Conservation (phyloP, 2,888 invertebrate species). For the Buathra laborator region DNA sequence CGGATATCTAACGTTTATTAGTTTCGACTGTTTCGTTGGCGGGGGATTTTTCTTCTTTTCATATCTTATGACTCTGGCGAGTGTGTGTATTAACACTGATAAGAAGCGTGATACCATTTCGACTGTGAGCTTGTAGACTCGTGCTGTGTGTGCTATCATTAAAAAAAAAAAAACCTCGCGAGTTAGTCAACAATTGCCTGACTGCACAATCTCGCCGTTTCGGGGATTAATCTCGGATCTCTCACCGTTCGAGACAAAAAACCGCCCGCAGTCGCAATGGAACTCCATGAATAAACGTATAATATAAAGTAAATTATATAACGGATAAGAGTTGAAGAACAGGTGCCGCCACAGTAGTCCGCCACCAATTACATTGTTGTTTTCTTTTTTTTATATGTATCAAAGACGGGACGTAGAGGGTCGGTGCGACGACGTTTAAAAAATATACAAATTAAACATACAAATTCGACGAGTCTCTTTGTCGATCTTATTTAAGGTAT, state of each 20-base stretch:
- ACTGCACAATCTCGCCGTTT: slow-evolving; percentile 4
- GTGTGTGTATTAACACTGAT: slow-evolving; percentile 82
- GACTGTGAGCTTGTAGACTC: slow-evolving; percentile 73
- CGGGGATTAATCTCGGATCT: not conserved
- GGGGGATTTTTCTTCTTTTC: slow-evolving; percentile 51
- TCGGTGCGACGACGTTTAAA: slow-evolving; percentile 55
- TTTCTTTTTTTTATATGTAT: slow-evolving; percentile 10
- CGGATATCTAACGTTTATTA: slow-evolving; percentile 33
- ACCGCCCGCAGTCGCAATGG: slow-evolving; percentile 73
- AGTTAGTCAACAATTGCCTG: not conserved
- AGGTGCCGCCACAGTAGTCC: slow-evolving; percentile 75
- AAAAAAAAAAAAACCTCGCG: slow-evolving; percentile 2
- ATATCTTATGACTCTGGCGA: slow-evolving; percentile 76
- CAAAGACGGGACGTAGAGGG: slow-evolving; percentile 61
- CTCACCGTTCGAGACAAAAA: slow-evolving; percentile 10
- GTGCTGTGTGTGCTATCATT: not conserved
- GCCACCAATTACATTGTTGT: slow-evolving; percentile 74
- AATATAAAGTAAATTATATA: slow-evolving; percentile 79
- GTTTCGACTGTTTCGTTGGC: slow-evolving; percentile 38
- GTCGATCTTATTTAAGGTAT: slow-evolving; percentile 12
- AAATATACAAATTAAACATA: slow-evolving; percentile 51
- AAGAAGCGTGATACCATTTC: slow-evolving; percentile 83
- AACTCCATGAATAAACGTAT: slow-evolving; percentile 79
- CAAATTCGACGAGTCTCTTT: slow-evolving; percentile 22
- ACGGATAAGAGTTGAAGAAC: slow-evolving; percentile 77